Conservation (phyloP, 2,113 vertebrate species). For the Forbesichthys papilliferus region DNA sequence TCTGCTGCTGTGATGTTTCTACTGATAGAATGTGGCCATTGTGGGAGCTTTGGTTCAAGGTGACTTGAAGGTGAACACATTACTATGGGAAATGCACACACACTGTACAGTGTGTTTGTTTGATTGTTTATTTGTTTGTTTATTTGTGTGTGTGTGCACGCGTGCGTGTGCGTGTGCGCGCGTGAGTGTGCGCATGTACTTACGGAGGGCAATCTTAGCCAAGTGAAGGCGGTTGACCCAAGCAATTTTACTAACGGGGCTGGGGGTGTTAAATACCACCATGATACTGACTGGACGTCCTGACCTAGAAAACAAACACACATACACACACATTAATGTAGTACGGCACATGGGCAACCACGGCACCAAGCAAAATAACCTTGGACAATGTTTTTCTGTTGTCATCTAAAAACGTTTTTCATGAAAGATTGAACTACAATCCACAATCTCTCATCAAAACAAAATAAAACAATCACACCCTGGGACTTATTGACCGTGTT, state of each 20-base stretch:
- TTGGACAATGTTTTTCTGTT: too few species aligned
- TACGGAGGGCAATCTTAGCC: slow-evolving; percentile 90
- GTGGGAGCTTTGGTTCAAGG: background rate
- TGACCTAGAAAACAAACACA: slow-evolving; percentile 76
- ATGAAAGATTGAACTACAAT: too few species aligned
- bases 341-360: too few species aligned
- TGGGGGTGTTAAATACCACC: slow-evolving; percentile 96
- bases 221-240: slow-evolving; percentile 95
- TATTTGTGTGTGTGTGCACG: background rate
- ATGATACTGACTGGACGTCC: slow-evolving; percentile 94
- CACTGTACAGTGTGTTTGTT: slow-evolving; percentile 7
- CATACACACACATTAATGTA: slow-evolving; percentile 12
- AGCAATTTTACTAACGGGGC: slow-evolving; percentile 92
- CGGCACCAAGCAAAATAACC: too few species aligned
- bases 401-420: too few species aligned
- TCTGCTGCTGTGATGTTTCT: slow-evolving; percentile 37
- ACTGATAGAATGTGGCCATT: slow-evolving; percentile 12
- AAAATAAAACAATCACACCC: too few species aligned
- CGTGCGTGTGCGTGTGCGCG: background rate
- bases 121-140: too few species aligned
- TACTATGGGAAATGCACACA: too few species aligned
- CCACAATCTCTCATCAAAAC: too few species aligned
- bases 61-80: background rate
- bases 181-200: slow-evolving; percentile 56
- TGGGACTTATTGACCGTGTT: too few species aligned